Percentiles rank a stretch among this genome's conserved stretches.
Conservation (phyloP, 2,888 invertebrate genomes). For the Mactromeris polynyma region DNA sequence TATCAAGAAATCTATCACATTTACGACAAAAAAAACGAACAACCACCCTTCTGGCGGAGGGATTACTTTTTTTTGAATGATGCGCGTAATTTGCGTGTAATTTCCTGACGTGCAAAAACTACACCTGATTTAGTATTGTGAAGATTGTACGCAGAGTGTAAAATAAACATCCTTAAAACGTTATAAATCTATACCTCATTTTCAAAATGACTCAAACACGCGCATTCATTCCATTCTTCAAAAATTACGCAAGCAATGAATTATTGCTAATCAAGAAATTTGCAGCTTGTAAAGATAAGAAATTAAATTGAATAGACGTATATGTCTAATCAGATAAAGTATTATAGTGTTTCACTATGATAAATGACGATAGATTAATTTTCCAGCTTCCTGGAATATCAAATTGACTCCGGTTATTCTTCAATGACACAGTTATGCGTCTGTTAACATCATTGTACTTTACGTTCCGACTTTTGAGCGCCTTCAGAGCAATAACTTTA, state of each 20-base stretch:
- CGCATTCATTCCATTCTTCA: background rate
- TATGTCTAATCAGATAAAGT: background rate
- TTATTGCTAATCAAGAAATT: slow-evolving; percentile 1
- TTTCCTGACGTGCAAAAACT: slow-evolving; percentile 1
- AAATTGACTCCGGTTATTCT: background rate
- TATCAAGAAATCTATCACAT: slow-evolving; percentile 14
- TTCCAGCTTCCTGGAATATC: background rate
- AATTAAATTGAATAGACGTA: slow-evolving; percentile 5
- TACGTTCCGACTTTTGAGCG: background rate
- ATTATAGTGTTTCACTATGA: background rate
- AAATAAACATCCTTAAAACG: slow-evolving; percentile 7
- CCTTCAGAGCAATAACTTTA: background rate
- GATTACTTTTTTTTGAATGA: slow-evolving; percentile 21
- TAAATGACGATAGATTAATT: background rate
- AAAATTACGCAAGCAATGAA: background rate
- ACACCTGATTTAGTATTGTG: background rate
- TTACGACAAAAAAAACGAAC: slow-evolving; percentile 18
- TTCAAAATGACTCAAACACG: background rate
- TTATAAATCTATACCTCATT: background rate
- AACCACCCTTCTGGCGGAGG: slow-evolving; percentile 15
- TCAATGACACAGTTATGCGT: background rate
- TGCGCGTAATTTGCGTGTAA: slow-evolving; percentile 22
- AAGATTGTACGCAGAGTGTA: background rate
- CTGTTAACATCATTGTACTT: background rate
- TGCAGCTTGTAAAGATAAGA: background rate